phyloP scores from a whole-genome alignment of 2,797 vertebrate genomes.

The Mycteria americana region DNA sequence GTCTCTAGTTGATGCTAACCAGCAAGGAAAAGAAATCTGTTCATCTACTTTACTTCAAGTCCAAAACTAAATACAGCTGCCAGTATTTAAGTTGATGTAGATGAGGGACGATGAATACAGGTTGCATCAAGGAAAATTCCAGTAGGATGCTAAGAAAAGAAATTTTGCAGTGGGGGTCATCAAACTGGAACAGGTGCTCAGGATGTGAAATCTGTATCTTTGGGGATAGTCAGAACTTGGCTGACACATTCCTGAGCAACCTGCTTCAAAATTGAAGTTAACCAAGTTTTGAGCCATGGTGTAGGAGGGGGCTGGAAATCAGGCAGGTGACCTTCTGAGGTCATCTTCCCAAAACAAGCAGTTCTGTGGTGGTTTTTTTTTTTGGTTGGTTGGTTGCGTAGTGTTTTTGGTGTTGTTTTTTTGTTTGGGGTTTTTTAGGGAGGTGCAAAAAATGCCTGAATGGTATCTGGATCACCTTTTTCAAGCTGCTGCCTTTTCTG shows the following conservation, averaged over 20 bases:
- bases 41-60: neutral
- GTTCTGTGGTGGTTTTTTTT: neutral
- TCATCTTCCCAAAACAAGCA: neutral
- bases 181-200: neutral
- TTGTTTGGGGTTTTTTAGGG: neutral
- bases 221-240: neutral
- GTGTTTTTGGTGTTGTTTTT: too few relatives aligned
- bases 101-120: neutral
- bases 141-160: neutral
- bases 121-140: neutral
- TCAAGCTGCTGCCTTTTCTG: neutral
- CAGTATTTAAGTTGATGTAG: neutral
- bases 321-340: neutral
- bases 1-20: neutral
- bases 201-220: neutral
- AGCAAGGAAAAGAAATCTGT: neutral
- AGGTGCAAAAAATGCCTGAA: neutral
- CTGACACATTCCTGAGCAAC: neutral
- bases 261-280: neutral
- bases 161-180: neutral
- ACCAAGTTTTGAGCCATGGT: neutral
- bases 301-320: neutral
- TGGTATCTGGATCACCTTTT: neutral
- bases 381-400: too few relatives aligned
- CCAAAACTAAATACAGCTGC: neutral